Conservation (phyloP, 1,140 invertebrate species). For the Lerema accius region DNA sequence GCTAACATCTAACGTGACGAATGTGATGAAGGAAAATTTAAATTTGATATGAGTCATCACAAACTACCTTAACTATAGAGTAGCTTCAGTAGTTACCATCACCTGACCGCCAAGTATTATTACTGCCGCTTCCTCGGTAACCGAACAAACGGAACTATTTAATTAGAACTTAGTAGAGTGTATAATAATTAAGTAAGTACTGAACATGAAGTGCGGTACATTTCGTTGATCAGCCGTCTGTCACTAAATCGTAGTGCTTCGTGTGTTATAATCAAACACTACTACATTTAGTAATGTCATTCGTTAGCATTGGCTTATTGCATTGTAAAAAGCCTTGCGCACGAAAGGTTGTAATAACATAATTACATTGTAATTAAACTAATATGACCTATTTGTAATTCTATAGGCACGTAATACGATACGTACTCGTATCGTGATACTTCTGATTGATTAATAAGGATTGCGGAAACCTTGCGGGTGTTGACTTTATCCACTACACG, state of each 20-base stretch:
- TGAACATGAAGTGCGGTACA: neutral
- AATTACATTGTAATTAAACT: slow-evolving; percentile 27
- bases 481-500: neutral
- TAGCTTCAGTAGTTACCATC: neutral
- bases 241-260: neutral
- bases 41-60: too few relatives aligned
- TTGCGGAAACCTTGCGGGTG: slow-evolving; percentile 18
- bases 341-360: slow-evolving; percentile 20
- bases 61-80: too few relatives aligned
- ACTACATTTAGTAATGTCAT: neutral
- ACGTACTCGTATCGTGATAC: slow-evolving; percentile 9
- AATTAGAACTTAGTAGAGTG: slow-evolving; percentile 21
- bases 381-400: slow-evolving; percentile 33
- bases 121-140: slow-evolving; percentile 9
- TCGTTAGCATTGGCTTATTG: slow-evolving; percentile 23
- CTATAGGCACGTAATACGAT: slow-evolving; percentile 26
- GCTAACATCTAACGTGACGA: too few relatives aligned
- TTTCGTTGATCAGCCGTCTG: neutral
- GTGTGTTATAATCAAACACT: neutral
- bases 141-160: slow-evolving; percentile 8
- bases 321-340: slow-evolving; percentile 20
- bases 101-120: neutral
- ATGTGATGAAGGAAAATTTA: too few relatives aligned
- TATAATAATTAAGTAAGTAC: slow-evolving; percentile 2
- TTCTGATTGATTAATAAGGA: slow-evolving; percentile 27